Base-by-base conservation (phyloP, 1,140 invertebrate species). In the Stegodyphus mimosarum region DNA sequence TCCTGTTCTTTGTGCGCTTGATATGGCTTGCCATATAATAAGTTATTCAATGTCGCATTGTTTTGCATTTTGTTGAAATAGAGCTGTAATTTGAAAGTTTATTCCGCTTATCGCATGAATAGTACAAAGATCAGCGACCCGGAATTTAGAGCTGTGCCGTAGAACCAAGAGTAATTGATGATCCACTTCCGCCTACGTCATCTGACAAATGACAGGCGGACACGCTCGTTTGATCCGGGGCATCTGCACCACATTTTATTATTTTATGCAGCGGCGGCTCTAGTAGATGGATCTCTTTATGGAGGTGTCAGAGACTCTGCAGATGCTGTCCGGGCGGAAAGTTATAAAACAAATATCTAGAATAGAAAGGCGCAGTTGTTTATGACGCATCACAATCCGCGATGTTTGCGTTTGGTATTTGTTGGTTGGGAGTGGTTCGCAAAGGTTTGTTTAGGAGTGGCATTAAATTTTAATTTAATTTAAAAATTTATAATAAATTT, bases 111-210 rank as follows among this genome's bases (percentile, higher is more conserved):
- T 49, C 6, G 10, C 71, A 73, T 51, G 51, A 6, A 69, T n/a
- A 17, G 15, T 9, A 33, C 9, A 55, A 60, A 74, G 72, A 53
- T 17, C 52, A 60, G 11, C 72, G 72, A 74, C 72, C 72, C 72
- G 72, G n/a, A 74, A 74, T 74, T n/a, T 18, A 18, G 6, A 7
- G 51, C 49, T 17, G 72, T 13, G 72, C 15, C 50, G 17, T 33
- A 33, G 33, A 33, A 33, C 33, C 33, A 71, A 71, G 10, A 53
- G 6, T 74, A 49, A 74, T 60, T 50, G 13, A 52, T 55, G 72
- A 52, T 18, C 5, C 51, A 18, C 72, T 74, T 74, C 72, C 72
- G 72, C 72, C 49, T 74, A 53, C 72, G 72, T 74, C 72, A 74
- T 74, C 72, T 74, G 52, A 74, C 55, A 53, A 74, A 74, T 74